Evolutionary conservation across 2,888 invertebrate species (phyloP), one percentile per base, ranked within the genome.

Genomic region (Netelia inedita): DNA sequence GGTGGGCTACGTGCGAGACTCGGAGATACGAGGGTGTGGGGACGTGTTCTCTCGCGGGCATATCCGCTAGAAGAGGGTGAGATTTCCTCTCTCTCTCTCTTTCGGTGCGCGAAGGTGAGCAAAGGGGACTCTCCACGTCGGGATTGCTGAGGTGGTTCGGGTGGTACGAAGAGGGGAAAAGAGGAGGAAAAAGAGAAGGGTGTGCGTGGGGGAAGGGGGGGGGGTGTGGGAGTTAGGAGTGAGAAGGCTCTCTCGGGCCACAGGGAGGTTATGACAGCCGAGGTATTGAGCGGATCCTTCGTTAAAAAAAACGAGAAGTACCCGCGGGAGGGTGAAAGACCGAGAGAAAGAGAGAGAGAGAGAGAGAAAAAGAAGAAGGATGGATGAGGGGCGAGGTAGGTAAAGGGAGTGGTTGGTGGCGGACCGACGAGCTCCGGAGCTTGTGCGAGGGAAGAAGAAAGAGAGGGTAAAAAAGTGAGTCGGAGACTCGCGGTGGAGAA

Each of bases 241-340:
- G n/a, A 57, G 83, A 71, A 72, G 76, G 82, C 46, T 57, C 66
- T 81, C 80, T 85, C 74, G 82, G 83, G 85, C 85, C 81, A 85
- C 89, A 90, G 91, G 91, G 91, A 92, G 92, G 93, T 93, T 93
- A 93, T 93, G 93, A 93, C 93, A 93, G 93, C 92, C 93, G 92
- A 93, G 93, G 93, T 93, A 93, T 93, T 93, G 93, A 93, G 93
- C 93, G 93, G 92, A 93, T 93, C 93, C 92, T 93, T 93, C 93
- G 92, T 93, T 92, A 92, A 93, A 93, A 88, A 92, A 93, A 91
- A 91, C 90, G 90, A 91, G 89, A 91, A 91, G 90, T 89, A 91
- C 89, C 88, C 88, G 88, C 89, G 90, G 87, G 90, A 89, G 88
- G 84, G 69, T 50, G 87, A 85, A 88, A 88, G 88, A 84, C 88